Evolutionary conservation across 2,113 vertebrate species (phyloP), one percentile per base, ranked within the genome.

Genomic region (Ovibos moschatus): DNA sequence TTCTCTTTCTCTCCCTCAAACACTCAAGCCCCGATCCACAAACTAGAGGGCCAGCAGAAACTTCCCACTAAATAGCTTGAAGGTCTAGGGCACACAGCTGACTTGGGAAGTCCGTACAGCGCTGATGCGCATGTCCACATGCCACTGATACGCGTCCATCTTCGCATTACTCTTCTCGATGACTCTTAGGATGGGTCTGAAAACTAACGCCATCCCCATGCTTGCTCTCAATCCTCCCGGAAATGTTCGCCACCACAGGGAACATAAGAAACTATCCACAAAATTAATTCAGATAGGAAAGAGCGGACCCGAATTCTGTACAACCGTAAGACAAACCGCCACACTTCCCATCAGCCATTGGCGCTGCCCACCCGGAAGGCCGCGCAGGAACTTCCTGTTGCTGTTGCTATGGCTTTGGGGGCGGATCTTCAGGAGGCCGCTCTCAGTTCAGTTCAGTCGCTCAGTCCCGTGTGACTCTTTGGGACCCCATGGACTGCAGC

Each of bases 241-340:
- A n/a, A 67, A 71, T 28, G 33, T 17, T 43, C 36, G 12, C n/a
- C 19, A 78, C 78, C 30, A 16, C 3, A 1, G 17, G 33, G 15
- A 74, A 21, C 28, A 47, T 16, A 78, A 64, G 36, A 43, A 76
- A 58, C 40, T 2, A 30, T 6, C 17, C 17, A 23, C 30, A 51
- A 51, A 83, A 74, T 14, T 76, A 58, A 74, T 33, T 71, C 58
- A 30, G 10, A 8, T 2, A 23, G 4, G 0, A 15, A 51, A 13
- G 7, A 1, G 28, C 1, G 0, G 8, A 2, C 28, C n/a, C 5
- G 1, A 82, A 14, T 14, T n/a, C 13, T 11, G 0, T 6, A 23
- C 53, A 11, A 7, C 14, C 53, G 5, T 5, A 3, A 57, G 7
- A 51, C 40, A 50, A 25, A 67, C 0, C 3, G 0, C 36, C 50